Evolutionary conservation across 2,888 invertebrate genomes (phyloP).

Genomic region (Reticulitermes lucifugus): DNA sequence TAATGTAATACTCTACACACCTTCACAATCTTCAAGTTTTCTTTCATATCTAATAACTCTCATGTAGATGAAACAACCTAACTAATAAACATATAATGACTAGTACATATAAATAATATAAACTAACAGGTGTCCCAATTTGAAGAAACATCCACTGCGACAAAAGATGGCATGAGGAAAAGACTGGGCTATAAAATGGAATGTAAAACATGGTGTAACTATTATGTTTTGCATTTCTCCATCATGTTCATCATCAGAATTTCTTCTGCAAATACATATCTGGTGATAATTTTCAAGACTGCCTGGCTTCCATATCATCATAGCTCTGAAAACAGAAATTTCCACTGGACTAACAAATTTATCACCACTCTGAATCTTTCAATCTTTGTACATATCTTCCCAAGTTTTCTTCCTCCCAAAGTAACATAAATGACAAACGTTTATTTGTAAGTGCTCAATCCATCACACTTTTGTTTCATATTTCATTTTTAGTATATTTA

Average conservation of each 20-base stretch:
- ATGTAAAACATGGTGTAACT: background rate
- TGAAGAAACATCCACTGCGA: background rate
- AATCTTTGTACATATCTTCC: no score
- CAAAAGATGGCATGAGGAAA: background rate
- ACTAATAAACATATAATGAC: background rate
- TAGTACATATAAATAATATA: background rate
- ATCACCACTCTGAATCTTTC: no score
- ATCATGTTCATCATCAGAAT: background rate
- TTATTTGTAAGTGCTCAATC: no score
- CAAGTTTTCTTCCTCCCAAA: no score
- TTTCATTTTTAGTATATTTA: no score
- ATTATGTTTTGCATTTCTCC: background rate
- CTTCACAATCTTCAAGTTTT: background rate
- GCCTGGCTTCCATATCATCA: background rate
- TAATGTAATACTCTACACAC: background rate
- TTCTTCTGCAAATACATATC: background rate
- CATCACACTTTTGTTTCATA: no score
- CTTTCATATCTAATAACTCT: background rate
- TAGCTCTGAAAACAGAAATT: background rate
- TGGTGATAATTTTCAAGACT: background rate
- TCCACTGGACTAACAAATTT: no score
- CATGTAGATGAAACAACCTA: background rate
- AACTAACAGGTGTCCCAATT: background rate
- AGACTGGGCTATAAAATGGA: background rate
- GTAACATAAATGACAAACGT: no score